These are phyloP conservation scores for Delichon dasypus DNA, from an alignment of 2,797 vertebrate species.

Conservation along the genomic window DNA sequence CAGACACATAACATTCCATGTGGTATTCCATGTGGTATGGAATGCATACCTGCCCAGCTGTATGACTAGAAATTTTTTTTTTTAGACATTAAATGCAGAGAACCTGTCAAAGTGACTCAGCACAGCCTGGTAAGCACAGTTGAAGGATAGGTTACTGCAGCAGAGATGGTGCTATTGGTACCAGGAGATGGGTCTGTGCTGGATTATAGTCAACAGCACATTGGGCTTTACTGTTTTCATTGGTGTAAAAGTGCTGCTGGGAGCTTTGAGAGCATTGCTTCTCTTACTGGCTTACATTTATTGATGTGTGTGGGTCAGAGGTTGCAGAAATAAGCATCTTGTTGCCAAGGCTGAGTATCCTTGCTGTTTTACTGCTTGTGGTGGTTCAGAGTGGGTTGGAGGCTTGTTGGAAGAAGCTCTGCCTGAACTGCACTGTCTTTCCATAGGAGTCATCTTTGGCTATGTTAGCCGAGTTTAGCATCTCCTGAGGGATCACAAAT, in stretches of 20 bases:
- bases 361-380: not conserved
- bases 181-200: not conserved
- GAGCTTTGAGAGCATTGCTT: not conserved
- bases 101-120: not conserved
- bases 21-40: no score
- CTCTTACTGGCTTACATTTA: not conserved
- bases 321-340: not conserved
- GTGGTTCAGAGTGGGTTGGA: not conserved
- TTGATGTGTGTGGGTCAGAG: not conserved
- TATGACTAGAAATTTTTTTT: not conserved
- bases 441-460: not conserved
- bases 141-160: not conserved
- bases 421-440: not conserved
- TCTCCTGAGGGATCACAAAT: not conserved
- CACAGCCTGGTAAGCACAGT: not conserved
- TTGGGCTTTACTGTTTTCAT: not conserved
- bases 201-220: not conserved
- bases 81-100: not conserved
- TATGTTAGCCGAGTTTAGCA: not conserved
- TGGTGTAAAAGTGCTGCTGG: not conserved
- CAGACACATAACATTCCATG: fast-evolving
- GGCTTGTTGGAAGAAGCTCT: not conserved
- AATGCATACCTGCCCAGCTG: not conserved
- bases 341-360: not conserved
- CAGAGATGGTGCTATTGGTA: not conserved